These are phyloP conservation scores for Ophonus ardosiacus DNA, from an alignment of 2,888 invertebrate species.

Conservation along the genomic window DNA sequence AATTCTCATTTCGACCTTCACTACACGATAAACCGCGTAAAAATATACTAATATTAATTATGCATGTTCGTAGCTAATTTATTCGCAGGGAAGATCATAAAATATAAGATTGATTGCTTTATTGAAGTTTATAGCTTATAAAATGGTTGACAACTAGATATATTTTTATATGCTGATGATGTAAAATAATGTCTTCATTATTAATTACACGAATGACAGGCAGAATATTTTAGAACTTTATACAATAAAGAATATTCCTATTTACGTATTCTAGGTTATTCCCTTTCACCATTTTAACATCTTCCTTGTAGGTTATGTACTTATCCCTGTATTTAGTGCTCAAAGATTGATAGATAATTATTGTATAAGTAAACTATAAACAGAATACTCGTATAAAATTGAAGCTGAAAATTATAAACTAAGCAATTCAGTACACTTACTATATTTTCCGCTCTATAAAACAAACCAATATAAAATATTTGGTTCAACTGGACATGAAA, in stretches of 20 bases:
- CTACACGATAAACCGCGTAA: background rate
- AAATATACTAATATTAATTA: slow-evolving; percentile 23
- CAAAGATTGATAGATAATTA: too few species aligned
- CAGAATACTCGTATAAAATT: too few species aligned
- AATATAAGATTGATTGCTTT: slow-evolving; percentile 34
- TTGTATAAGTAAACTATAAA: too few species aligned
- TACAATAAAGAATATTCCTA: too few species aligned
- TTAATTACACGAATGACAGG: slow-evolving; percentile 15
- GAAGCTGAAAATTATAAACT: too few species aligned
- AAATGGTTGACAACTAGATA: slow-evolving; percentile 9
- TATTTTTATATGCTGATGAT: background rate
- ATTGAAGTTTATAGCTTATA: slow-evolving; percentile 33
- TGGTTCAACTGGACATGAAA: too few species aligned
- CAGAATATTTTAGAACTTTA: background rate
- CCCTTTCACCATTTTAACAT: background rate
- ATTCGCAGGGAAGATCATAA: background rate
- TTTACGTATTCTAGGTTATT: too few species aligned
- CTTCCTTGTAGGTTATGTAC: background rate
- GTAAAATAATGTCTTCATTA: slow-evolving; percentile 29
- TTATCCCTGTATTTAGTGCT: background rate
- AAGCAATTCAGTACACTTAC: too few species aligned
- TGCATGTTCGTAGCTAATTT: slow-evolving; percentile 24
- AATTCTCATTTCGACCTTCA: background rate
- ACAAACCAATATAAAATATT: too few species aligned
- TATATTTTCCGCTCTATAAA: too few species aligned